Evolutionary conservation across 2,113 vertebrate species (phyloP), one percentile per base, ranked within the genome.

Genomic region (Clarias magur): DNA sequence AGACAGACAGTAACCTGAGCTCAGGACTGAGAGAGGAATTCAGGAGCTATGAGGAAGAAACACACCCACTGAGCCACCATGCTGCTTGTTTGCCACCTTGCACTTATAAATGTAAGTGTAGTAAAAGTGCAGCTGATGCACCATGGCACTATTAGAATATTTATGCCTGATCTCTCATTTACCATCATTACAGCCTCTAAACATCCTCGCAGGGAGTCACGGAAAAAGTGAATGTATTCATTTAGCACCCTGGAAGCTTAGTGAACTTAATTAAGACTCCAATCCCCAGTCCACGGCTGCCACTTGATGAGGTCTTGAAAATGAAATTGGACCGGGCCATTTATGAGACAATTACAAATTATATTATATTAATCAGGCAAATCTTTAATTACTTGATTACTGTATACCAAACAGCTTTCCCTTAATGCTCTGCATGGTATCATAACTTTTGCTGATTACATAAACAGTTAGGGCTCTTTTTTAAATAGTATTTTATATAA

Each of bases 211-310:
- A 82, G 21, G 6, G 11, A 53, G 30, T 12, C 19, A 63, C 21
- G 53, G 38, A 54, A 53, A n/a, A 48, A 67, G 17, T 12, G 48
- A 60, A 16, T 60, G 27, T 30, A 19, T 21, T 25, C 16, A 27
- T 48, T 54, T 83, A 42, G 16, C 8, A 56, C 13, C 42, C n/a
- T 17, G 25, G 48, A 57, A 53, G 82, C 25, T 68, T 70, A 57
- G 17, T 83, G 27, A 84, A 70, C 53, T 23, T 56, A 84, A 84
- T 84, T 72, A 84, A 57, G 27, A 84, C 48, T 57, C 48, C 65
- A 72, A 73, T 83, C 42, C 25, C 56, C 82, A 83, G 65, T 84
- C 19, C 19, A 72, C 17, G 11, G 21, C 48, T 57, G 53, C 42
- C 67, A 80, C 57, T 81, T 81, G 53, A 57, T 84, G 57, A 57